Base-by-base conservation (phyloP, 2,888 invertebrate species). In the Synergus japonicus region DNA sequence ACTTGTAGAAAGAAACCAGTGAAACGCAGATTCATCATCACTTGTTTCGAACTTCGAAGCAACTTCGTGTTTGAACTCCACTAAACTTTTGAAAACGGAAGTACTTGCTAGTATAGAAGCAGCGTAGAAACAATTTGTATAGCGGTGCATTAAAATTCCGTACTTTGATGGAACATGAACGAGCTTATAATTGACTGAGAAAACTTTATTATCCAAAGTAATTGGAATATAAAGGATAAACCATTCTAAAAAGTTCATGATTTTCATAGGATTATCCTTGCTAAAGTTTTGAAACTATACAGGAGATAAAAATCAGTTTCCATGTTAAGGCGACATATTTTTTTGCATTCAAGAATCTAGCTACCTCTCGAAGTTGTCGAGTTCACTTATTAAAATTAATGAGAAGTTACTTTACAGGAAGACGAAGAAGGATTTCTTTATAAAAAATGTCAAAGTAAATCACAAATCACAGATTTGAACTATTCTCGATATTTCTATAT, bases 401-500 rank as follows among this genome's bases (percentile, higher is more conserved):
- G 37, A 37, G 37, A 4, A 37, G 37, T 37, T 7, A 5, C 37
- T 37, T 37, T 37, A 37, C 7, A 37, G 5, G 37, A 37, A 37
- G 5, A 37, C 4, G 5, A 37, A 37, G 37, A 37, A 37, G 7
- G 5, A 37, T 37, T 37, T 37, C 37, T 37, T 37, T 37, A 7
- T 37, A 4, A 37, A 37, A 46, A 46, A 46, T 46, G 7, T 46
- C 10, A 13, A 46, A 46, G 7, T 46, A 4, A 46, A 13, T 46
- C 46, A 46, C 7, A 46, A 9, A 46, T 46, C 12, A 9, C 13
- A 9, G 10, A 12, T 46, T 7, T 13, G 0, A 13, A 7, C 43
- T 66, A 43, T 44, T 44, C 12, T 46, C 76, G 73, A 79, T 80
- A 76, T 78, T 77, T 83, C 82, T 81, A 86, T 37, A 7, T 84